Evolutionary conservation across 2,797 vertebrate genomes (phyloP).

Genomic region (Pseudopleuronectes americanus): DNA sequence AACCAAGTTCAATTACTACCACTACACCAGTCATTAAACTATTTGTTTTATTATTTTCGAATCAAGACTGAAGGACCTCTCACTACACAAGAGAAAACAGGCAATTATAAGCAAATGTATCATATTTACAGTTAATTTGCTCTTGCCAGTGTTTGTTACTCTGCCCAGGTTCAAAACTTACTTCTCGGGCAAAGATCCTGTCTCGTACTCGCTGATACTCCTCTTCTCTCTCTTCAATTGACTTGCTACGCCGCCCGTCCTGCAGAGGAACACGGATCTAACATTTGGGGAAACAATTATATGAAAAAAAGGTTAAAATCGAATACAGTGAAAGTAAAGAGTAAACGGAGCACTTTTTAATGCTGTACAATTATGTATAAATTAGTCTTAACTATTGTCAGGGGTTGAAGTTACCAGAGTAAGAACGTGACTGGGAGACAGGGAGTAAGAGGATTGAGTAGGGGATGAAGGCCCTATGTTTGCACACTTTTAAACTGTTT

Average conservation of each 20-base stretch:
- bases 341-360: neutral
- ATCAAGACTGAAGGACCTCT: neutral
- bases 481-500: too few species aligned
- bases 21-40: neutral
- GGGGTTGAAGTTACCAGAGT: too few species aligned
- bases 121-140: neutral
- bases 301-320: neutral
- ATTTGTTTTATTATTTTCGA: neutral
- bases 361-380: neutral
- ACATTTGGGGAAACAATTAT: conserved; percentile 43
- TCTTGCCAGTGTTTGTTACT: neutral
- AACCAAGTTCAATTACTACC: neutral
- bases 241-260: conserved; percentile 98
- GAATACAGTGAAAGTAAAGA: neutral
- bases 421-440: too few species aligned
- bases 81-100: neutral
- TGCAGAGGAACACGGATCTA: conserved; percentile 99
- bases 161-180: conserved; percentile 80
- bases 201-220: conserved; percentile 99
- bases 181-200: conserved; percentile 99
- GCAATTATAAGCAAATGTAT: neutral
- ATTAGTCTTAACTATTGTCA: neutral
- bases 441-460: too few species aligned
- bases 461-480: too few species aligned
- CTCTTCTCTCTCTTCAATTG: conserved; percentile 98